Evolutionary conservation across 2,797 vertebrate species (phyloP).

Genomic region (Parambassis ranga): DNA sequence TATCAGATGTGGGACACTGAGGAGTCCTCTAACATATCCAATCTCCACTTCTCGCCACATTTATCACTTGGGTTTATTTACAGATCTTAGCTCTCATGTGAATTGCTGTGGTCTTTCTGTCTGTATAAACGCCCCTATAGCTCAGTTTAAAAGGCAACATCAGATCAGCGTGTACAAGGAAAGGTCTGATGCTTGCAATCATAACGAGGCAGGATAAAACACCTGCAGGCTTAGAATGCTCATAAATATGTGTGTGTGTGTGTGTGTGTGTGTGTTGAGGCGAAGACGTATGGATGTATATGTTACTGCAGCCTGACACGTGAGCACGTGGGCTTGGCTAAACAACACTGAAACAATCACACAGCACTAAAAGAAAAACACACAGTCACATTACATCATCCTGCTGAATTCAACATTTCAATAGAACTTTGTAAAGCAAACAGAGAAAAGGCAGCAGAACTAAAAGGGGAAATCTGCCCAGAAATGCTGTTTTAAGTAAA

Average conservation of each 20-base stretch:
- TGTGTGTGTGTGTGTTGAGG: slow-evolving; percentile 22
- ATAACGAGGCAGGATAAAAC: slow-evolving; percentile 41
- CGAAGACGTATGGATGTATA: slow-evolving; percentile 42
- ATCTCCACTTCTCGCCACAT: slow-evolving; percentile 17
- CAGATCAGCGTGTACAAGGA: slow-evolving; percentile 18
- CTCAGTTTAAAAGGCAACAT: background rate
- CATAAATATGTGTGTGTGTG: slow-evolving; percentile 12
- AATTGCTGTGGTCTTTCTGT: background rate
- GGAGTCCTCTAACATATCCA: slow-evolving; percentile 37
- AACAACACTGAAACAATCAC: slow-evolving; percentile 38
- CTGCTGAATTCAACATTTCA: background rate
- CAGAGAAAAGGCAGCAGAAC: slow-evolving; percentile 7
- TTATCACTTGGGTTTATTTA: slow-evolving; percentile 28
- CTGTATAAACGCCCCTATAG: background rate
- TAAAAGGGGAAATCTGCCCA: slow-evolving; percentile 13
- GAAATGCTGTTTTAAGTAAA: slow-evolving; percentile 17
- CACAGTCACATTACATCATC: background rate
- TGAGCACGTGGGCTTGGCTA: slow-evolving; percentile 53
- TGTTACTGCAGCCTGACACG: slow-evolving; percentile 43
- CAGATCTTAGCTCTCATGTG: slow-evolving; percentile 22
- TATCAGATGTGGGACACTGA: slow-evolving; percentile 71
- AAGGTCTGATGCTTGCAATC: slow-evolving; percentile 42
- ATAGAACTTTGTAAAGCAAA: slow-evolving; percentile 31
- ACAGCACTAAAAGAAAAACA: background rate
- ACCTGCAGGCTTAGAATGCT: slow-evolving; percentile 26